phyloP scores from a whole-genome alignment of 2,888 invertebrate species.

The Drosophila ochracea region DNA sequence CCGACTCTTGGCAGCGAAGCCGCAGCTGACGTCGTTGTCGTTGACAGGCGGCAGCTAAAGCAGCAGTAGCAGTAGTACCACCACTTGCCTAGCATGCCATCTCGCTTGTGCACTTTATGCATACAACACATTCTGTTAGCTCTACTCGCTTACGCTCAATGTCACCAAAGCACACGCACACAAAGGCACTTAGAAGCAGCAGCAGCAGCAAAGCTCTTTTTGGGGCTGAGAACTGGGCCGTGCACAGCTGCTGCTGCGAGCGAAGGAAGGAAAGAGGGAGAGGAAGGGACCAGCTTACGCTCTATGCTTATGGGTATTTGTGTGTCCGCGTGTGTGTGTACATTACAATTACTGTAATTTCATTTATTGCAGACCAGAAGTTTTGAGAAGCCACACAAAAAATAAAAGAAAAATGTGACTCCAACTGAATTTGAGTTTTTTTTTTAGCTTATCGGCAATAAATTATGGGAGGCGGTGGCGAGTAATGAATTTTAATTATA shows the following conservation, averaged over 20 bases:
- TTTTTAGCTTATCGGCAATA: conserved; percentile 44
- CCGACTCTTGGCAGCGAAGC: conserved; percentile 69
- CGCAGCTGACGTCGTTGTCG: conserved; percentile 38
- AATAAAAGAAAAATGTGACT: not conserved
- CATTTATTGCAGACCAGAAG: conserved; percentile 34
- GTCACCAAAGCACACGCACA: conserved; percentile 38
- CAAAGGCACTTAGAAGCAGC: conserved; percentile 1
- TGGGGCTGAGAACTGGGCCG: conserved; percentile 68
- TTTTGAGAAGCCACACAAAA: conserved; percentile 25
- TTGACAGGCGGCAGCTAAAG: conserved; percentile 28
- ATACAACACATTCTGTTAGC: conserved; percentile 26
- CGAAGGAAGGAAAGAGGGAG: not conserved
- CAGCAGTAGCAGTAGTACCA: conserved; percentile 9
- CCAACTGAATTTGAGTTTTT: not conserved
- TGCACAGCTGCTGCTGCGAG: conserved; percentile 38
- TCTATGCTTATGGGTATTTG: not conserved
- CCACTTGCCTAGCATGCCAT: conserved; percentile 40
- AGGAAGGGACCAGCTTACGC: conserved; percentile 13
- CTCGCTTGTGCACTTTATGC: conserved; percentile 32
- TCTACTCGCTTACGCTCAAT: conserved; percentile 52
- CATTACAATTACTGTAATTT: conserved; percentile 45
- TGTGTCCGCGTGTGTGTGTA: conserved; percentile 8
- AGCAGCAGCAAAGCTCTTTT: conserved; percentile 36
- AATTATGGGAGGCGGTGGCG: conserved; percentile 10
- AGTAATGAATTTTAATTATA: conserved; percentile 28